phyloP scores from a whole-genome alignment of 2,113 vertebrate species.

The Anguilla rostrata region DNA sequence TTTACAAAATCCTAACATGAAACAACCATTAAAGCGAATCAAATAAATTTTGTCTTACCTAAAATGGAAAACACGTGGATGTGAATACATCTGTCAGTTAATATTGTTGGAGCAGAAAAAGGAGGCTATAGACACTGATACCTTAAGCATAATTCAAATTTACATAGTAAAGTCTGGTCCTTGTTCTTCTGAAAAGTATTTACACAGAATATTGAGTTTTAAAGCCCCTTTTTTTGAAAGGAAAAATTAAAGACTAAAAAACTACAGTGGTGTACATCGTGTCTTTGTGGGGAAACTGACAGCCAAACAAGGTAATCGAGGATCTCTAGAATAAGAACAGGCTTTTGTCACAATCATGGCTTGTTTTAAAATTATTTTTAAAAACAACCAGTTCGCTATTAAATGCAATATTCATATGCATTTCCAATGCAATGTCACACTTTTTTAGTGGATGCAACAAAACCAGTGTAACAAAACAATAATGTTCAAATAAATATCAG shows the following conservation, averaged over 20 bases:
- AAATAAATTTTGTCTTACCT: conserved; percentile 65
- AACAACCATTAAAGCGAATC: conserved; percentile 70
- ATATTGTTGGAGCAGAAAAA: conserved; percentile 40
- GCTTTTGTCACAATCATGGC: not conserved
- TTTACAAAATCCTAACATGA: conserved; percentile 78
- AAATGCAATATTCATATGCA: conserved; percentile 13
- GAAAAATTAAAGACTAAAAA: conserved; percentile 27
- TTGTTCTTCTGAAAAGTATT: conserved; percentile 51
- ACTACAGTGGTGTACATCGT: conserved; percentile 26
- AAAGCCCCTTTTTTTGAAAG: conserved; percentile 45
- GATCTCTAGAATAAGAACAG: conserved; percentile 7
- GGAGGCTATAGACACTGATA: conserved; percentile 36
- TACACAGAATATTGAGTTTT: conserved; percentile 57
- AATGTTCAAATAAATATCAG: conserved; percentile 68
- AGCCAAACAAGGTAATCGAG: conserved; percentile 34
- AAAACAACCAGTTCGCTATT: not conserved
- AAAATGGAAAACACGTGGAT: conserved; percentile 44
- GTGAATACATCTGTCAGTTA: conserved; percentile 45
- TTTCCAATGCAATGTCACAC: conserved; percentile 43
- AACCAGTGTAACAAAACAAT: conserved; percentile 48
- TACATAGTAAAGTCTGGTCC: conserved; percentile 39
- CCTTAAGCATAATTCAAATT: conserved; percentile 35
- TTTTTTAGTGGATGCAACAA: conserved; percentile 47
- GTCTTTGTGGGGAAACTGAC: conserved; percentile 7
- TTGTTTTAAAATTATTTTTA: not conserved